Evolutionary conservation across 2,797 vertebrate species (phyloP).

Genomic region (Aldrovandia affinis): DNA sequence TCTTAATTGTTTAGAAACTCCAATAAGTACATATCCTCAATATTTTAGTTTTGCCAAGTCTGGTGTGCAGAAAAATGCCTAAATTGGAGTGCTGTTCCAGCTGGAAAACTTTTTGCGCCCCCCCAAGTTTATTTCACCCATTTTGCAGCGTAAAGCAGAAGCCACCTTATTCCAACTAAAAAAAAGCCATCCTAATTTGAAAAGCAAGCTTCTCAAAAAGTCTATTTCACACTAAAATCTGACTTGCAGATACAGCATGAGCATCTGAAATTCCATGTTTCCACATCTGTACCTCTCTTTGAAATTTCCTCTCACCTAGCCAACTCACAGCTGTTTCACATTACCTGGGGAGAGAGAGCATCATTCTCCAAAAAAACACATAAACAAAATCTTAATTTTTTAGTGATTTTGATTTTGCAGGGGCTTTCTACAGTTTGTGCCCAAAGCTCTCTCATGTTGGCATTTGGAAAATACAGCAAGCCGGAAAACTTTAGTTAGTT

Average conservation of each 20-base stretch:
- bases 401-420: not conserved
- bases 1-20: too few relatives aligned
- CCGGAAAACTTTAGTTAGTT: not conserved
- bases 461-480: not conserved
- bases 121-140: too few relatives aligned
- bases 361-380: too few relatives aligned
- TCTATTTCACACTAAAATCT: not conserved
- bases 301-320: not conserved
- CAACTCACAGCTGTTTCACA: not conserved
- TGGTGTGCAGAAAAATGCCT: too few relatives aligned
- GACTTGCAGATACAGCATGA: constrained; percentile 1
- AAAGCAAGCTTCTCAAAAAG: constrained; percentile 1
- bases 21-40: too few relatives aligned
- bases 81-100: too few relatives aligned
- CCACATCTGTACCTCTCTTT: not conserved
- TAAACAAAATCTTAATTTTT: too few relatives aligned
- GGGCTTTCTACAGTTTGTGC: not conserved
- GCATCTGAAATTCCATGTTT: not conserved
- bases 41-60: too few relatives aligned
- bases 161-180: not conserved
- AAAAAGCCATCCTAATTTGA: not conserved
- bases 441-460: not conserved
- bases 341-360: not conserved
- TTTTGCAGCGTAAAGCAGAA: not conserved
- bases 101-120: too few relatives aligned